These are phyloP conservation scores for Chinchilla lanigera DNA, from an alignment of 2,113 vertebrate species.

Conservation along the genomic window DNA sequence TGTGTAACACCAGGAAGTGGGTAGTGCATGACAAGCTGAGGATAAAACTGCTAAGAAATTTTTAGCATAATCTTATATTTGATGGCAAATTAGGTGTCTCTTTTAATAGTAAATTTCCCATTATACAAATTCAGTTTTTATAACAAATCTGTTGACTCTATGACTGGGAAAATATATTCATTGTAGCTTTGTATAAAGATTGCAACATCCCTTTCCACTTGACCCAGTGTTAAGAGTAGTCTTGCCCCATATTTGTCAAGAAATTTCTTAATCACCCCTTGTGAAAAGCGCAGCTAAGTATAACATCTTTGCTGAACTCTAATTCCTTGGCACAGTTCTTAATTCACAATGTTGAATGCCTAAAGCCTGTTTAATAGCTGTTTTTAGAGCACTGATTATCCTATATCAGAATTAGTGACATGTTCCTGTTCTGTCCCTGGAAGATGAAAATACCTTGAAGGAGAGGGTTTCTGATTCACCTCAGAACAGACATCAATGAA, in stretches of 20 bases:
- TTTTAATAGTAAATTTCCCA: neutral
- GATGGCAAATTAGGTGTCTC: neutral
- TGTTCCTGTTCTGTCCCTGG: neutral
- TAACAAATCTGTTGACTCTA: neutral
- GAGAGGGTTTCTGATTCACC: neutral
- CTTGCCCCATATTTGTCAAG: neutral
- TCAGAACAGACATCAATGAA: neutral
- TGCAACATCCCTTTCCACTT: neutral
- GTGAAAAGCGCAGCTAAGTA: neutral
- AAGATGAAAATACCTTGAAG: neutral
- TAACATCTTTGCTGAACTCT: neutral
- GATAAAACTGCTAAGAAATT: neutral
- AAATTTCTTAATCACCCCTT: neutral
- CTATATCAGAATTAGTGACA: neutral
- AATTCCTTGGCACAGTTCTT: neutral
- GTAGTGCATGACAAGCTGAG: neutral
- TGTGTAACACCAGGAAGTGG: neutral
- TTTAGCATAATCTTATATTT: neutral
- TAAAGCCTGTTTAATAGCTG: neutral
- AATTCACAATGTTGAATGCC: neutral
- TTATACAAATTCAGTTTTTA: neutral
- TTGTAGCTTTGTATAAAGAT: neutral
- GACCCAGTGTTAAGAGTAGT: neutral
- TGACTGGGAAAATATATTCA: constrained; percentile 22
- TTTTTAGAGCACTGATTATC: neutral